These are phyloP conservation scores for Prionailurus bengalensis DNA, from an alignment of 2,113 vertebrate species.

Conservation along the genomic window DNA sequence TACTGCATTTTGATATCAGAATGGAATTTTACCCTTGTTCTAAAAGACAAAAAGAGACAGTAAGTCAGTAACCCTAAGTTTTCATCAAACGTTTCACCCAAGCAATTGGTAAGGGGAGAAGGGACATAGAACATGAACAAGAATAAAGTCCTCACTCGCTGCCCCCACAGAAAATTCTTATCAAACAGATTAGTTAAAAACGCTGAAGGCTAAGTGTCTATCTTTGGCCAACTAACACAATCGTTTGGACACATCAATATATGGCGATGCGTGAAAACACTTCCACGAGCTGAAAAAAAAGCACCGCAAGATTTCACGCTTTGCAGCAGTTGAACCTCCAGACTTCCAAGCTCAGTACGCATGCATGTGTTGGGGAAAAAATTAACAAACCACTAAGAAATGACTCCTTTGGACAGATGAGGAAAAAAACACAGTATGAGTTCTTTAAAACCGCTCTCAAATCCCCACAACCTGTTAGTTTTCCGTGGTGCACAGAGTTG, in stretches of 20 bases:
- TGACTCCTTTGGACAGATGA: background rate
- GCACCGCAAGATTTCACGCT: background rate
- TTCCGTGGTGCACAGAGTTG: background rate
- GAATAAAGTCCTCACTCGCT: background rate
- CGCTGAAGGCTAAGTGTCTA: background rate
- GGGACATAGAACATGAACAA: background rate
- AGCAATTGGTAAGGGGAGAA: background rate
- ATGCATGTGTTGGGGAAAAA: background rate
- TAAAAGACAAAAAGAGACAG: slow-evolving; percentile 61
- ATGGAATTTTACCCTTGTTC: slow-evolving; percentile 68
- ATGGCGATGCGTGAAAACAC: background rate
- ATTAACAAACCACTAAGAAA: background rate
- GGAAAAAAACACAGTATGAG: background rate
- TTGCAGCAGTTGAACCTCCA: background rate
- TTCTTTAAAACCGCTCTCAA: background rate
- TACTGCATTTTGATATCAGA: slow-evolving; percentile 87
- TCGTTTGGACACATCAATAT: background rate
- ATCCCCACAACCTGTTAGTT: background rate
- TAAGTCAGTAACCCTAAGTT: slow-evolving; percentile 10
- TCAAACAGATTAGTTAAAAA: background rate
- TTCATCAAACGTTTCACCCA: slow-evolving; percentile 38
- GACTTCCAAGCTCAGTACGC: background rate
- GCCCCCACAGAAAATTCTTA: background rate
- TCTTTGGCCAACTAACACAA: background rate
- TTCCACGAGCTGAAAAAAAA: background rate